Evolutionary conservation across 2,888 invertebrate genomes (phyloP), one percentile per base, ranked within the genome.

Genomic region (Schrankia costaestrigalis): DNA sequence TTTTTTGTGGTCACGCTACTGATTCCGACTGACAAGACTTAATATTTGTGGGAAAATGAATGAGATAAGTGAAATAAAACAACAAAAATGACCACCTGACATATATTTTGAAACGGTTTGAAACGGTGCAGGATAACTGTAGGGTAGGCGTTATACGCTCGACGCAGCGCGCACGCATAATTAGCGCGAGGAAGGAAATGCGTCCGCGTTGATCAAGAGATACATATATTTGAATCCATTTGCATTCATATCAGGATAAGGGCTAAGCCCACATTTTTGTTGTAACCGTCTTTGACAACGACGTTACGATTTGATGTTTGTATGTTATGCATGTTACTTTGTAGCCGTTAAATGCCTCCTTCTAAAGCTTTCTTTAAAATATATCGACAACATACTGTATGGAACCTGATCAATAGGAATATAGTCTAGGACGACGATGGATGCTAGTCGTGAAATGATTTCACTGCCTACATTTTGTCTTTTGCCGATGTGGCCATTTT

Each of bases 181-280:
- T 64, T 61, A 63, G 56, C 49, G 53, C 68, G 17, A 25, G 77
- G 75, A 77, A 76, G 76, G 75, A 77, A 77, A 69, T 71, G 65
- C 52, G 54, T 58, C 56, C 60, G 60, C 44, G 47, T 44, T 61
- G 77, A 77, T 75, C 56, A 46, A 33, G 46, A 50, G 76, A 77
- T 77, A 77, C 74, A 76, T 72, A 50, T 44, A 75, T 77, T 77
- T 61, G 56, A 74, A 77, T 39, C 24, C 26, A 39, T 39, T 77
- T 51, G 40, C 41, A 73, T 76, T 71, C 63, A 47, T 63, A 62
- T 62, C 51, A 51, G 53, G 14, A 18, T 56, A 41, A 56, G 46
- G 42, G 56, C 61, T 63, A 59, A 44, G 49, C 47, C 45, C 54
- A 47, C 46, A 49, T 46, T 46, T 52, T 43, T 46, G 37, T 55